phyloP scores from a whole-genome alignment of 2,888 invertebrate genomes.

The Agrochola circellaris region DNA sequence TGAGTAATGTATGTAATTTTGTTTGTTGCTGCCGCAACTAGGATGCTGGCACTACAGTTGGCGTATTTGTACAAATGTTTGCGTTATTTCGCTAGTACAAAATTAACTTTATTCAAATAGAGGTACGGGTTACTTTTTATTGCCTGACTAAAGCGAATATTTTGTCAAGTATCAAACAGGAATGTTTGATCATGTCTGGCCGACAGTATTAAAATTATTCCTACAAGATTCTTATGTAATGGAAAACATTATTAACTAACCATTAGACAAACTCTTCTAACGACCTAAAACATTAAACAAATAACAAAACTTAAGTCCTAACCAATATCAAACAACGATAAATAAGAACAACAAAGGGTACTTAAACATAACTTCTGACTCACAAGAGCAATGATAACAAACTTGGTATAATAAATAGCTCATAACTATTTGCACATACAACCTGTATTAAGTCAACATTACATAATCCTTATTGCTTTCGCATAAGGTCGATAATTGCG shows the following conservation, averaged over 20 bases:
- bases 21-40: conserved; percentile 8
- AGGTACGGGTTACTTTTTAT: neutral
- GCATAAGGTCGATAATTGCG: conserved; percentile 33
- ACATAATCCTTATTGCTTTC: conserved; percentile 14
- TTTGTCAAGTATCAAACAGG: neutral
- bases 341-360: conserved; percentile 56
- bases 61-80: neutral
- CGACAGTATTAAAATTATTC: neutral
- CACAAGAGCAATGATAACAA: conserved; percentile 60
- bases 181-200: neutral
- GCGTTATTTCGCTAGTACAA: neutral
- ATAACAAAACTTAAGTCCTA: conserved; percentile 24
- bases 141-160: neutral
- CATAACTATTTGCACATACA: conserved; percentile 29
- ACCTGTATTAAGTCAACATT: conserved; percentile 10
- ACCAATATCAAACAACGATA: conserved; percentile 27
- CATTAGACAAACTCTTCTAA: conserved; percentile 19
- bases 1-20: neutral
- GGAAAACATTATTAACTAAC: conserved; percentile 9
- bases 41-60: neutral
- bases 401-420: conserved; percentile 28
- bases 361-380: conserved; percentile 61
- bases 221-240: conserved; percentile 1
- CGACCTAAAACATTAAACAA: conserved; percentile 40
- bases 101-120: neutral